Base-by-base conservation (phyloP, 2,113 vertebrate genomes). In the Lipotes vexillifer region DNA sequence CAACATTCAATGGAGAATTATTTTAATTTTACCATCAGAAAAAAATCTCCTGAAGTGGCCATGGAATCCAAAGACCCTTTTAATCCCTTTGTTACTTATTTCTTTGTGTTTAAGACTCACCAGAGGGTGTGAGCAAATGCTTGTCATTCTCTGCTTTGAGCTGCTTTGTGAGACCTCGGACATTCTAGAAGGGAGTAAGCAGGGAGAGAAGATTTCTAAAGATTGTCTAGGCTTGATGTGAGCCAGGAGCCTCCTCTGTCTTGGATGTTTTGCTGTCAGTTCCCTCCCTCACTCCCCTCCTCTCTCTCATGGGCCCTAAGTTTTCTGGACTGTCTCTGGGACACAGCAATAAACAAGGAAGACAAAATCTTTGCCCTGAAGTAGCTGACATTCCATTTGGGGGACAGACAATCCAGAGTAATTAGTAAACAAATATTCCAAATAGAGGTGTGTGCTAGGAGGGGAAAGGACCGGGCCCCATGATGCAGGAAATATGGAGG, bases 391-490 rank as follows among this genome's bases (percentile, higher is more conserved):
- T 55, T 33, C 20, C 57, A 41, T n/a, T 0, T 29, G 44, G 38
- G 44, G 52, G 14, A 18, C 3, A 3, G 41, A 18, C 13, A 20
- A 2, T 13, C 15, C 31, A 41, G 10, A 66, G n/a, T 1, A n/a
- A 69, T 29, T 3, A 23, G 21, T 17, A 15, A 31, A n/a, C 15
- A 20, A 13, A 27, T 31, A 17, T 41, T 5, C 36, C 46, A 9
- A 10, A 36, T 7, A 44, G 61, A 82, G 74, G 11, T 15, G 23
- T 0, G 0, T 9, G 31, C 20, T 9, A 1, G 27, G n/a, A 25
- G 59, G 29, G 18, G 41, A 38, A 3, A 2, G 25, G 15, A 2
- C 0, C 6, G 59, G 27, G 25, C 5, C 20, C 68, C 1, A 1
- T 0, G 27, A 8, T 6, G 14, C 33, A 13, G 82, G 31, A 31